Conservation (phyloP, 2,888 invertebrate genomes). For the Anoplius nigerrimus region DNA sequence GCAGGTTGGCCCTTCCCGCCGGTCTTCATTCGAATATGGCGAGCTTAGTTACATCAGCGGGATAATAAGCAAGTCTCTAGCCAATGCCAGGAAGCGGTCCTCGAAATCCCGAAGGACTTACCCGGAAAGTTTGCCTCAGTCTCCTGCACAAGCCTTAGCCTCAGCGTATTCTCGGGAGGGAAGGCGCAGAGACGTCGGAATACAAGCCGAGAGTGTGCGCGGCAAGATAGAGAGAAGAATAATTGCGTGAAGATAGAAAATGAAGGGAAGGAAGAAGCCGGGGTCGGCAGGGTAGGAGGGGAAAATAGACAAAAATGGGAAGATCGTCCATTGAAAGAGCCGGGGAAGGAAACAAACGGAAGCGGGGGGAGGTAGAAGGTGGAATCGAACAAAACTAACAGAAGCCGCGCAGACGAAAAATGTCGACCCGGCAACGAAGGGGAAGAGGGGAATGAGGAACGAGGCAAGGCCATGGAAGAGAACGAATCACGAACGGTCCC, state of each 20-base stretch:
- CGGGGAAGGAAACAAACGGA: no score
- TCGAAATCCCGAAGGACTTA: constrained; percentile 42
- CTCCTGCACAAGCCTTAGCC: not conserved
- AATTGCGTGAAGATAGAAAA: no score
- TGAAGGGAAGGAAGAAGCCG: not conserved
- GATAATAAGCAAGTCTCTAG: constrained; percentile 47
- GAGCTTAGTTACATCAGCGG: constrained; percentile 32
- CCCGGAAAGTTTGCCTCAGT: constrained; percentile 28
- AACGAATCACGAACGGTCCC: not conserved
- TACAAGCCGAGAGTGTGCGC: not conserved
- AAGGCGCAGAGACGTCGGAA: constrained; percentile 5
- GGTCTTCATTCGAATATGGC: constrained; percentile 25
- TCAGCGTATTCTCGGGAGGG: constrained; percentile 13
- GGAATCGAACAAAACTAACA: not conserved
- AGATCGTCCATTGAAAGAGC: not conserved
- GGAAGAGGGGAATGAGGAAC: not conserved
- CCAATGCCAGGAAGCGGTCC: constrained; percentile 29
- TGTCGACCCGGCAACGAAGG: not conserved
- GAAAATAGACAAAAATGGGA: not conserved
- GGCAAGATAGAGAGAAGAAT: no score
- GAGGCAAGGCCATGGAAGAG: not conserved
- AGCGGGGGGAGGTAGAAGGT: not conserved
- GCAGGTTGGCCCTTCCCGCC: not conserved
- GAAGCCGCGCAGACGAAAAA: not conserved
- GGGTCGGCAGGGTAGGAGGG: not conserved